Evolutionary conservation across 1,140 invertebrate genomes (phyloP).

Genomic region (Hydropsyche tenuis): DNA sequence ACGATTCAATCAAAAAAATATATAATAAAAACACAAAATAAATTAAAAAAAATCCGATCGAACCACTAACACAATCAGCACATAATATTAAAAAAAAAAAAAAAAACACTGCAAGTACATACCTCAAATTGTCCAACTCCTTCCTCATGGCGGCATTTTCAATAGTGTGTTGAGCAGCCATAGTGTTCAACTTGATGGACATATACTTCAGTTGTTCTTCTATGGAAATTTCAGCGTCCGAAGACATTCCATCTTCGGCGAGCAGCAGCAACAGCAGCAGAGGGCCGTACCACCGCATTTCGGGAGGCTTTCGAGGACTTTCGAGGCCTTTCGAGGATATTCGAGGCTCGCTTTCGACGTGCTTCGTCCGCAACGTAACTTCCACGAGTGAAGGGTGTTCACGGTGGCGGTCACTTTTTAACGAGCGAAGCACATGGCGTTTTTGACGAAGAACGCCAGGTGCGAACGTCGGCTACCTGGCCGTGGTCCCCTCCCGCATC

Average conservation of each 20-base stretch:
- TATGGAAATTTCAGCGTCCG: not conserved
- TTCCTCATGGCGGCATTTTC: conserved; percentile 15
- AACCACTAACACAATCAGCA: not conserved
- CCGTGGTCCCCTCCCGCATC: not conserved
- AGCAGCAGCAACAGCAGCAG: conserved; percentile 5
- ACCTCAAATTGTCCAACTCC: conserved; percentile 27
- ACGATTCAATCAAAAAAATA: no score
- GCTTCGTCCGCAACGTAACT: not conserved
- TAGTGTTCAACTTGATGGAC: not conserved
- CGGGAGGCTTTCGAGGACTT: not conserved
- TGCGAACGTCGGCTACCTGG: conserved; percentile 18
- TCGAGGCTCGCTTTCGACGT: not conserved
- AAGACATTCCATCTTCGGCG: not conserved
- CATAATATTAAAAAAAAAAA: not conserved
- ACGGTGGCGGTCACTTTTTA: conserved; percentile 24
- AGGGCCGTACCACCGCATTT: not conserved
- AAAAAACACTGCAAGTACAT: not conserved
- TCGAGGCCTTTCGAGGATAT: not conserved
- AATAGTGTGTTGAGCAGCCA: not conserved
- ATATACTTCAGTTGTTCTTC: conserved; percentile 24
- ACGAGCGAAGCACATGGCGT: conserved; percentile 25
- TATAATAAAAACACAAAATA: not conserved
- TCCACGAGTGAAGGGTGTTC: conserved; percentile 26
- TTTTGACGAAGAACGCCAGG: conserved; percentile 19
- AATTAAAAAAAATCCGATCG: not conserved